Base-by-base conservation (phyloP, 2,113 vertebrate species). In the Sapajus apella region DNA sequence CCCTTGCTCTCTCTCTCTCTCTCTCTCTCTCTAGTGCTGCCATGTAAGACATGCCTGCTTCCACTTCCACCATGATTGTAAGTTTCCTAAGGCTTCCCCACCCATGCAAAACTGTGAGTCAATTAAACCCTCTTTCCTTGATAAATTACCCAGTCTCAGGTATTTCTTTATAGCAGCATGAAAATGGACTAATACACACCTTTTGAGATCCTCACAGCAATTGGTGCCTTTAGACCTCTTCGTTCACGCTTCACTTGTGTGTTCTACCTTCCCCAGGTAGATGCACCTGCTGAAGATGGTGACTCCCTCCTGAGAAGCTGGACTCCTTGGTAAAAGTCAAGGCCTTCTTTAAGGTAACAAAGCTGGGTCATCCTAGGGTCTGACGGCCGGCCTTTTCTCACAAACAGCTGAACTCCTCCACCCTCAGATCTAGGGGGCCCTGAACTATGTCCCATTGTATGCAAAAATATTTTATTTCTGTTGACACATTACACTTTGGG, bases 251-350 rank as follows among this genome's bases (percentile, higher is more conserved):
- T 61, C 0, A 32, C 5, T 18, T 7, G 0, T 37, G 2, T 73
- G 40, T 64, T 32, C 35, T 77, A 50, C 3, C 61, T 95, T 91
- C 94, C 76, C 56, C 87, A 98, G 98, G 70, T 89, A 80, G 97
- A 95, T 10, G 32, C 1, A 4, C 82, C 85, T 72, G 73, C 37
- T 52, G 86, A 30, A 64, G 72, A 92, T 97, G 87, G 47, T 72
- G 47, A 86, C 52, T 37, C 70, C 1, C 27, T 96, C 21, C 27
- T 84, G 93, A 93, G 83, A 70, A 83, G 81, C 64, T 27, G 80
- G 43, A 79, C 7, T 35, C 12, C 81, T 56, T 58, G 8, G 20
- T n/a, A 27, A 35, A 10, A 73, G 95, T 55, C 80, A 45, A 73
- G 58, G 35, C 37, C n/a, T 68, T 87, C 43, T 81, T 2, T 1